Evolutionary conservation across 2,113 vertebrate species (phyloP), one percentile per base, ranked within the genome.

Genomic region (Rhadina sibilatrix): DNA sequence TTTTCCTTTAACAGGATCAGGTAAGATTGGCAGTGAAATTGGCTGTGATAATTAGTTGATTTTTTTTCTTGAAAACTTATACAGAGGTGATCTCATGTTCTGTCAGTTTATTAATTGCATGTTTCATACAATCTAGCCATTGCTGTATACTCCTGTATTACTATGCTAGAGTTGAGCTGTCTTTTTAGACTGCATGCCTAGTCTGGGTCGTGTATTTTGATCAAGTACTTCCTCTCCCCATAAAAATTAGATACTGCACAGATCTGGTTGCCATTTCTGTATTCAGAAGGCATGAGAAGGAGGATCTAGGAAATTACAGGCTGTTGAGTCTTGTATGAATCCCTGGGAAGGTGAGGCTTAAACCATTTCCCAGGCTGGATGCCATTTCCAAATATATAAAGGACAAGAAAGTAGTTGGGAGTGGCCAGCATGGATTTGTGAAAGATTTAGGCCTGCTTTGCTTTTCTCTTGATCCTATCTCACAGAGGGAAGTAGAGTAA

Each of bases 1-100:
- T 84, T 71, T 94, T 65, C 60, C 68, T 92, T 89, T 93, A 83
- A 84, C 46, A 28, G 5, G 3, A 68, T 20, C 66, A 79, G 31
- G 37, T 47, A 71, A 89, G 65, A 44, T 44, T 95, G 76, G 84
- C 69, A 82, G 87, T 82, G 87, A 93, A 96, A 95, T 89, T 86
- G 37, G 27, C 71, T 88, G 50, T 79, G 78, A 86, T 96, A 95
- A 97, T 96, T 71, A 87, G 56, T 91, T 95, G 64, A 68, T 31
- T 18, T 64, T 77, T 91, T 90, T 87, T 66, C 47, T 78, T 84
- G 53, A 90, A 57, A 78, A 15, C 15, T 61, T 52, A 28, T 78
- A 17, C 40, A 46, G 11, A 70, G 85, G 10, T 28, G 30, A 57
- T 49, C 12, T 30, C 18, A 12, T 30, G 18, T 75, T 25, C 35